Evolutionary conservation across 1,140 invertebrate genomes (phyloP).

Genomic region (Drosophila virilis): DNA sequence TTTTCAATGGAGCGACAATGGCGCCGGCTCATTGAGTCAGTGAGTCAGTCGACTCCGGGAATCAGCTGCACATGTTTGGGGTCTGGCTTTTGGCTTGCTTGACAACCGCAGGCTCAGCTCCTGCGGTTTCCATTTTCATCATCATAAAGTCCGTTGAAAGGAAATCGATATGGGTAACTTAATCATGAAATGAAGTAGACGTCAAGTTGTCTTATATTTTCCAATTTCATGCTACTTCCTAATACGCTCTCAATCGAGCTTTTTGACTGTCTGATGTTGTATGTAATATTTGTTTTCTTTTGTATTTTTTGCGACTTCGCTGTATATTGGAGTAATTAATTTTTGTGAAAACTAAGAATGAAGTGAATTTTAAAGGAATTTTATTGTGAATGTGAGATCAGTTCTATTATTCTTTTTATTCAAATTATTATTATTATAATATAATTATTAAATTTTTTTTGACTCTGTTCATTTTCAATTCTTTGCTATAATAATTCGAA

Average conservation of each 20-base stretch:
- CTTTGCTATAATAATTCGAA: too few relatives aligned
- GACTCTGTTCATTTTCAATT: too few relatives aligned
- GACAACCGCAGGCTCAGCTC: slow-evolving; percentile 69
- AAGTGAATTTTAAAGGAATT: too few relatives aligned
- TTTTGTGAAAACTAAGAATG: too few relatives aligned
- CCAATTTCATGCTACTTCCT: slow-evolving; percentile 51
- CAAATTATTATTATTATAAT: too few relatives aligned
- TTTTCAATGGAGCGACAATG: slow-evolving; percentile 54
- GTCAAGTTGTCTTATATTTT: slow-evolving; percentile 76
- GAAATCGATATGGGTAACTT: slow-evolving; percentile 79
- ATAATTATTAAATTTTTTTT: too few relatives aligned
- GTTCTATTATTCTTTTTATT: too few relatives aligned
- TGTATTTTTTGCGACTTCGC: too few relatives aligned
- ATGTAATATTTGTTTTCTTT: too few relatives aligned
- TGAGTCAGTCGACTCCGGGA: slow-evolving; percentile 35
- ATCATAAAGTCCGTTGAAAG: slow-evolving; percentile 74
- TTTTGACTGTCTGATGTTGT: not conserved
- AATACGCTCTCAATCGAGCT: not conserved
- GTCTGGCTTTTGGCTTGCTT: slow-evolving; percentile 33
- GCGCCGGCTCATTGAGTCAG: slow-evolving; percentile 35
- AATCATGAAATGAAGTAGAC: slow-evolving; percentile 78
- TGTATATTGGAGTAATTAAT: too few relatives aligned
- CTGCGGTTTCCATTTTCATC: slow-evolving; percentile 74
- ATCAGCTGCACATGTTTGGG: slow-evolving; percentile 9
- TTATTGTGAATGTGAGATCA: too few relatives aligned